Conservation (phyloP, 1,140 invertebrate species). For the Chrysomallon squamiferum region DNA sequence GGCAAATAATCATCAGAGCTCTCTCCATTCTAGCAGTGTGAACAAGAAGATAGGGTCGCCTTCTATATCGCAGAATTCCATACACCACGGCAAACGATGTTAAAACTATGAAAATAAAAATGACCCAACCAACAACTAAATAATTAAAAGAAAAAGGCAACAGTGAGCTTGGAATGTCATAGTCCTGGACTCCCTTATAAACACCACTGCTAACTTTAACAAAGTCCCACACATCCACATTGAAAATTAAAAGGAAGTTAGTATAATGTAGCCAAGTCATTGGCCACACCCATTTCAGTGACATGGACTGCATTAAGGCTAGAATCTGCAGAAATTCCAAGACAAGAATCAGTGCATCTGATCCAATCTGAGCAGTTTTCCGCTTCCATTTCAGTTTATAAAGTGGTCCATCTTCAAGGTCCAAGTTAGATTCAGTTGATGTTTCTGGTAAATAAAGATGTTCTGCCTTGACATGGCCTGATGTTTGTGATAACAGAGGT, state of each 20-base stretch:
- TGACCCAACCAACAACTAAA: slow-evolving; percentile 40
- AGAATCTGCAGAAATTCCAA: slow-evolving; percentile 53
- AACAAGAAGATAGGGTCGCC: slow-evolving; percentile 39
- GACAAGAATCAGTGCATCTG: slow-evolving; percentile 41
- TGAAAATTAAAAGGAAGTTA: slow-evolving; percentile 51
- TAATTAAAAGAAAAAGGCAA: slow-evolving; percentile 36
- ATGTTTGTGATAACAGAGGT: background rate
- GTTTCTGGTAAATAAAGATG: slow-evolving; percentile 9
- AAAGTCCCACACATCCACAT: slow-evolving; percentile 56
- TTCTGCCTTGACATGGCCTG: background rate
- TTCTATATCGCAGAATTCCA: slow-evolving; percentile 22
- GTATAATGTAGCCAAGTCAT: slow-evolving; percentile 38
- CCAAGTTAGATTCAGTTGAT: slow-evolving; percentile 4
- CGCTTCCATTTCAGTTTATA: slow-evolving; percentile 28
- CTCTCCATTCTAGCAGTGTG: slow-evolving; percentile 39
- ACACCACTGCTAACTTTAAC: slow-evolving; percentile 42
- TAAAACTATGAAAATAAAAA: slow-evolving; percentile 22
- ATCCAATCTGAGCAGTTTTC: slow-evolving; percentile 43
- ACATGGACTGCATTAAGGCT: slow-evolving; percentile 52
- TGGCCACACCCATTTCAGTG: slow-evolving; percentile 53
- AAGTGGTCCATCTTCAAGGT: background rate
- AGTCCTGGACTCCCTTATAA: slow-evolving; percentile 42
- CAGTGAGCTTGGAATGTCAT: slow-evolving; percentile 37
- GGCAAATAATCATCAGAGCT: slow-evolving; percentile 35
- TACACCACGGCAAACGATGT: slow-evolving; percentile 26